Conservation (phyloP, 2,888 invertebrate species). For the Germaria angustata region DNA sequence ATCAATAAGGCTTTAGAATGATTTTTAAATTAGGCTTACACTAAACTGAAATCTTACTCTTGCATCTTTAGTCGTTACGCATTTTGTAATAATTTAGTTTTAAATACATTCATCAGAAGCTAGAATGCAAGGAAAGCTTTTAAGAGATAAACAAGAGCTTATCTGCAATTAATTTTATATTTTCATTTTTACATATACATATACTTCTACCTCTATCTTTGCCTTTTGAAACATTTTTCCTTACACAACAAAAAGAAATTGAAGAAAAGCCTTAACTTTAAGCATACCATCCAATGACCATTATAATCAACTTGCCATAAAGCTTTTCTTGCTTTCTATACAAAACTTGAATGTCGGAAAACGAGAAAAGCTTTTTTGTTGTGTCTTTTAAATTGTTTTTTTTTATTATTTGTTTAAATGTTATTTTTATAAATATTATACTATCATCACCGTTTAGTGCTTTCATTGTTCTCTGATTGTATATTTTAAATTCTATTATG, state of each 20-base stretch:
- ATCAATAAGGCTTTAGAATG: conserved; percentile 72
- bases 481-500: conserved; percentile 71
- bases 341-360: conserved; percentile 24
- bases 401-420: conserved; percentile 64
- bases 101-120: conserved; percentile 32
- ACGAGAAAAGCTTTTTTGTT: conserved; percentile 62
- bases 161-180: conserved; percentile 26
- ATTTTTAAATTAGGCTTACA: conserved; percentile 60
- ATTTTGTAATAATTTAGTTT: conserved; percentile 61
- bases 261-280: conserved; percentile 56
- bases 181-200: conserved; percentile 17
- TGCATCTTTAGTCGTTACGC: conserved; percentile 63
- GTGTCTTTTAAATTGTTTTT: conserved; percentile 54
- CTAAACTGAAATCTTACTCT: conserved; percentile 53
- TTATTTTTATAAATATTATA: conserved; percentile 25
- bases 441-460: conserved; percentile 71
- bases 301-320: conserved; percentile 74
- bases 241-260: conserved; percentile 9
- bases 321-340: conserved; percentile 67
- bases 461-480: conserved; percentile 75
- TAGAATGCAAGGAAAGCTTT: conserved; percentile 31
- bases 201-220: conserved; percentile 55
- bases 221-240: conserved; percentile 8
- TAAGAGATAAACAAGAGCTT: conserved; percentile 9
- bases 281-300: conserved; percentile 20